These are phyloP conservation scores for Cepphus grylle DNA, from an alignment of 2,113 vertebrate species.

Conservation along the genomic window DNA sequence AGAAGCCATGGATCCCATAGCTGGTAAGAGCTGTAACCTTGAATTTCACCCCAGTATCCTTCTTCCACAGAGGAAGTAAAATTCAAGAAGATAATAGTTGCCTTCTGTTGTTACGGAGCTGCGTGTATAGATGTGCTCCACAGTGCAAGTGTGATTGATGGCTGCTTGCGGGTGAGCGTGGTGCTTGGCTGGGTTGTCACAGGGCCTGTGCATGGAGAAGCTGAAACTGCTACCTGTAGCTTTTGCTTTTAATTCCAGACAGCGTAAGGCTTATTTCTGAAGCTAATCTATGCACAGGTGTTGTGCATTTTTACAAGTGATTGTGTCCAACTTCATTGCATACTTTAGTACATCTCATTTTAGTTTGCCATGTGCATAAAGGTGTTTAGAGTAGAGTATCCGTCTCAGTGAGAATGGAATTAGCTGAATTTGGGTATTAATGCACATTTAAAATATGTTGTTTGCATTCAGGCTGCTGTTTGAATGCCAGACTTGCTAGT, in stretches of 20 bases:
- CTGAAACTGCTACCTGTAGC: background rate
- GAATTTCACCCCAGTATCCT: background rate
- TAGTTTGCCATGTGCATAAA: background rate
- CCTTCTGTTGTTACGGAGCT: background rate
- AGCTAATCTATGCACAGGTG: too few species aligned
- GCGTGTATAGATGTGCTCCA: accelerated
- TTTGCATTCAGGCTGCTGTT: background rate
- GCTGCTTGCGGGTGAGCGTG: background rate
- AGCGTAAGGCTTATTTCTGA: background rate
- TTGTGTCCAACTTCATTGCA: background rate
- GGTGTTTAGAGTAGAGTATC: background rate
- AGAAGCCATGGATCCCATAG: constrained; percentile 99
- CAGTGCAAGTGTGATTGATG: background rate
- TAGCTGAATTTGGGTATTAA: background rate
- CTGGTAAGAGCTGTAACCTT: constrained; percentile 79
- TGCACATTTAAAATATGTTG: background rate
- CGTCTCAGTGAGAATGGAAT: background rate
- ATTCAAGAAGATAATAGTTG: background rate
- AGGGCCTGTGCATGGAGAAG: background rate
- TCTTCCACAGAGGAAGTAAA: background rate
- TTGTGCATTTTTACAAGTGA: background rate
- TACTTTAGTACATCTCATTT: background rate
- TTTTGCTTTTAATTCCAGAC: background rate
- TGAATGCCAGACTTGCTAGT: background rate
- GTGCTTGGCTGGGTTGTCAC: background rate